phyloP scores from a whole-genome alignment of 2,113 vertebrate species.

The Typhlomys cinereus region DNA sequence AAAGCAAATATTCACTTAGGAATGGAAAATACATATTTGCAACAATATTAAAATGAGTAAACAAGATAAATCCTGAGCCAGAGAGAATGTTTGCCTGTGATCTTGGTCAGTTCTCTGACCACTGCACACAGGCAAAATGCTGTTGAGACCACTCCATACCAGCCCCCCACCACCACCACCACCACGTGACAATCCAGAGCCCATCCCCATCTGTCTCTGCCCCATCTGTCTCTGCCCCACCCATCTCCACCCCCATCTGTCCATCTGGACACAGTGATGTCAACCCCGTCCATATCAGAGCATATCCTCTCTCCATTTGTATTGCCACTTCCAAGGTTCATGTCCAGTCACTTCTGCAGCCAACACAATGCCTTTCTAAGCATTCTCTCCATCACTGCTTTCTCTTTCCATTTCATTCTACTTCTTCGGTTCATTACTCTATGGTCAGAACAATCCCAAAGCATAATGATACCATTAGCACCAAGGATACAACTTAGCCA shows the following conservation, averaged over 20 bases:
- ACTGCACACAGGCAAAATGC: rapidly evolving
- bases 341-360: neutral
- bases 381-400: too few species aligned
- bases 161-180: rapidly evolving
- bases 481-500: neutral
- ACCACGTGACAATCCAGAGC: rapidly evolving
- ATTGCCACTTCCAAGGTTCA: rapidly evolving
- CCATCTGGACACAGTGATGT: rapidly evolving
- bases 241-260: neutral
- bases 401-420: neutral
- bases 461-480: neutral
- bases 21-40: neutral
- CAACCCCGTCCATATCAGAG: rapidly evolving
- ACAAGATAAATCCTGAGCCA: neutral
- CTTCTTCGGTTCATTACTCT: neutral
- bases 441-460: neutral
- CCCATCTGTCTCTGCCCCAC: too few species aligned
- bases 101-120: neutral
- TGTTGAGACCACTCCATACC: too few species aligned
- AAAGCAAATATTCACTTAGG: neutral
- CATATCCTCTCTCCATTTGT: rapidly evolving
- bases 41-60: neutral
- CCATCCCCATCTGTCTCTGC: neutral
- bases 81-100: neutral
- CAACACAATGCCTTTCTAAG: rapidly evolving